A percentile compares a stretch with the other conserved stretches of the same genome.
phyloP scores from a whole-genome alignment of 2,797 vertebrate species.

The Falco naumanni region DNA sequence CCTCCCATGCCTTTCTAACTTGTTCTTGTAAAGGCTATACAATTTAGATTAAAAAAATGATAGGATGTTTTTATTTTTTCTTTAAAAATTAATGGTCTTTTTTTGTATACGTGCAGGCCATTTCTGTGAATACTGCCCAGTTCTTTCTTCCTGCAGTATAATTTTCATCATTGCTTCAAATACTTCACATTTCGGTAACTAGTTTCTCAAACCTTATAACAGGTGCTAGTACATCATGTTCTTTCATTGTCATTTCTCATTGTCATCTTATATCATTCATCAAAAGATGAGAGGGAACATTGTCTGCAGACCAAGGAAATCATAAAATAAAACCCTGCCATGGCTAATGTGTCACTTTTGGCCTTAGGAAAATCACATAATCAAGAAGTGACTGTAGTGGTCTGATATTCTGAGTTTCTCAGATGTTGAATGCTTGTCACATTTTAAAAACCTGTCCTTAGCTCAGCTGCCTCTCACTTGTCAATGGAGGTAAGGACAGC shows the following conservation, averaged over 20 bases:
- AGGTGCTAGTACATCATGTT: background rate
- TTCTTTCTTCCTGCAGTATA: background rate
- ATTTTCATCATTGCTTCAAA: background rate
- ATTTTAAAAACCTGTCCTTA: background rate
- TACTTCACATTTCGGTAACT: background rate
- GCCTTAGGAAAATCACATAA: conserved; percentile 43
- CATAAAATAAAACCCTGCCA: conserved; percentile 3
- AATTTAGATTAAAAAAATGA: background rate
- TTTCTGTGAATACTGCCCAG: accelerated
- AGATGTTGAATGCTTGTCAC: background rate
- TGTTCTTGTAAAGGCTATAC: background rate
- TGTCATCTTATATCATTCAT: background rate
- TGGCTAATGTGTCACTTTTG: background rate
- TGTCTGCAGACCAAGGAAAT: background rate
- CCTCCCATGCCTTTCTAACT: background rate
- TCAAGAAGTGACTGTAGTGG: background rate
- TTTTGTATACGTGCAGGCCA: accelerated
- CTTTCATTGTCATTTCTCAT: background rate
- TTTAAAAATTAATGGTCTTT: background rate
- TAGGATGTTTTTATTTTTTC: background rate
- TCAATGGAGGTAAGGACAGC: background rate
- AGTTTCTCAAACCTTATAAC: background rate
- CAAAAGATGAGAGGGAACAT: conserved; percentile 14
- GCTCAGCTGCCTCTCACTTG: background rate
- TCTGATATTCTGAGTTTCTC: background rate